Evolutionary conservation across 2,113 vertebrate species (phyloP).

Genomic region (Clarias batrachus): DNA sequence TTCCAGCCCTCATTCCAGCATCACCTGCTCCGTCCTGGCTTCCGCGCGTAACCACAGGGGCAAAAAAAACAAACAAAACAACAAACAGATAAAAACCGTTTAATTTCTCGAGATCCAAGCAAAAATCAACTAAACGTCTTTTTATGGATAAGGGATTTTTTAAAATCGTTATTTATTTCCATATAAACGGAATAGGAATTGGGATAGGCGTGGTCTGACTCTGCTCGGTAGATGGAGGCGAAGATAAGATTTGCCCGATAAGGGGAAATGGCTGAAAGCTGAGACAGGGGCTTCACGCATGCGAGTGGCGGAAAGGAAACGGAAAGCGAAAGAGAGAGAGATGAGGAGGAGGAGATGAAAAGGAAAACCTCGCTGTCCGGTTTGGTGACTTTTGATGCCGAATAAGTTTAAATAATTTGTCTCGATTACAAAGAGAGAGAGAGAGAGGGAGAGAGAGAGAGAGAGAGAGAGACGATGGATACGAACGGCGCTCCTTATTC

Average conservation of each 20-base stretch:
- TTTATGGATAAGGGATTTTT: background rate
- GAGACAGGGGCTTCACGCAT: slow-evolving; percentile 44
- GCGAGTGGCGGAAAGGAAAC: slow-evolving; percentile 52
- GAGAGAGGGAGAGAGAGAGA: slow-evolving; percentile 58
- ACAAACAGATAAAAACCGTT: slow-evolving; percentile 43
- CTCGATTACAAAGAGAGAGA: slow-evolving; percentile 57
- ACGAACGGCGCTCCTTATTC: slow-evolving; percentile 20
- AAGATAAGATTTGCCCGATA: slow-evolving; percentile 70
- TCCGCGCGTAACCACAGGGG: slow-evolving; percentile 45
- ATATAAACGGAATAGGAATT: slow-evolving; percentile 65
- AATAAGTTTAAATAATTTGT: slow-evolving; percentile 63
- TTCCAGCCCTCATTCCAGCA: slow-evolving; percentile 66
- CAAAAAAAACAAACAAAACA: background rate
- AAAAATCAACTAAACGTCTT: no score
- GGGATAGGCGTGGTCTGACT: slow-evolving; percentile 75
- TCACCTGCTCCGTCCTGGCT: slow-evolving; percentile 62
- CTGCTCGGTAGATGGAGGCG: slow-evolving; percentile 68
- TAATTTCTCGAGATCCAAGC: slow-evolving; percentile 41
- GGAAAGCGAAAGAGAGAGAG: slow-evolving; percentile 46
- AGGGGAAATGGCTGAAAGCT: slow-evolving; percentile 63
- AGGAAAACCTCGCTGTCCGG: slow-evolving; percentile 41
- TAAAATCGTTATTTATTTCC: slow-evolving; percentile 47
- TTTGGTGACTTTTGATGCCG: slow-evolving; percentile 55
- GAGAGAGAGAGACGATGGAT: slow-evolving; percentile 47
- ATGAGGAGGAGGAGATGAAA: slow-evolving; percentile 33